A percentile compares a stretch with the other conserved stretches of the same genome.
These are phyloP conservation scores for Herpailurus yagouaroundi DNA, from an alignment of 2,113 vertebrate genomes.

Conservation along the genomic window DNA sequence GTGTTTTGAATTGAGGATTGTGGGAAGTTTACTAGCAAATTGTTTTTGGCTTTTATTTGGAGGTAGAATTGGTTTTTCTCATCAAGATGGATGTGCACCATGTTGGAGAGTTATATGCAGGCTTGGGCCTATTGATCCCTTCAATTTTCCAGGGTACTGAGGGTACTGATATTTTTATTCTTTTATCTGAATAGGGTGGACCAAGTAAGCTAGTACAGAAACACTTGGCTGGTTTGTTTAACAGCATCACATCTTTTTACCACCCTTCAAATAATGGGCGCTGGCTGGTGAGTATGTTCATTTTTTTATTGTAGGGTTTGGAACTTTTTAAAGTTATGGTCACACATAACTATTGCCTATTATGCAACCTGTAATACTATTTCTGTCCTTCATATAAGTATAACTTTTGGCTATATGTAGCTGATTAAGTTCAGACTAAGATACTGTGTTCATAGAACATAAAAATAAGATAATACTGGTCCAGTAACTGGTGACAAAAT, in stretches of 20 bases:
- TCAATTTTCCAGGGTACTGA: not conserved
- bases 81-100: not conserved
- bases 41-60: not conserved
- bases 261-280: conserved; percentile 98
- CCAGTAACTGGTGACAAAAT: not conserved
- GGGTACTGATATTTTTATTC: not conserved
- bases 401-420: not conserved
- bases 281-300: conserved; percentile 94
- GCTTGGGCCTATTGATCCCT: not conserved
- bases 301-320: not conserved
- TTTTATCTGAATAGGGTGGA: conserved; percentile 90
- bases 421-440: not conserved
- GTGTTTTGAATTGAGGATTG: conserved; percentile 12
- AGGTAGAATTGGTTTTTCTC: not conserved
- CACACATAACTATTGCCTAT: not conserved
- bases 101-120: not conserved
- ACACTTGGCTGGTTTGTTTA: conserved; percentile 96
- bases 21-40: not conserved
- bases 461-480: not conserved
- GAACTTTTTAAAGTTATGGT: not conserved
- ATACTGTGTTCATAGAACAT: not conserved
- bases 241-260: conserved; percentile 97
- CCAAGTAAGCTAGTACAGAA: conserved; percentile 96
- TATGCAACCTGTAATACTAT: not conserved
- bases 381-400: not conserved